These are phyloP conservation scores for Elachura formosa DNA, from an alignment of 2,113 vertebrate genomes.

Conservation along the genomic window DNA sequence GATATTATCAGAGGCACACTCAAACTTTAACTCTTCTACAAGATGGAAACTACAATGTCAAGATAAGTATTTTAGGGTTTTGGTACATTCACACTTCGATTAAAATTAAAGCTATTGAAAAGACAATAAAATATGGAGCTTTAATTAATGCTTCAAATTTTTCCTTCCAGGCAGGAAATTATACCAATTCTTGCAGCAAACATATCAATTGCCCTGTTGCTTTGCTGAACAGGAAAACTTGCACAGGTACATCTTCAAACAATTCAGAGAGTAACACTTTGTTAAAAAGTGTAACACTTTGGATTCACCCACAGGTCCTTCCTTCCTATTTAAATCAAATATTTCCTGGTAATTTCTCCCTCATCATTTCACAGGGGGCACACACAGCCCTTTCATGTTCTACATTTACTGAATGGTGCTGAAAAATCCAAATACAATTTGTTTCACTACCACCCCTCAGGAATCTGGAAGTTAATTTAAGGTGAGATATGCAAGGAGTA, in stretches of 20 bases:
- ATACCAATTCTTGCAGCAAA: background rate
- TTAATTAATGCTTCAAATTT: background rate
- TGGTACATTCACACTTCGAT: background rate
- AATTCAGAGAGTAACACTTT: background rate
- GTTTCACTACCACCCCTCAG: background rate
- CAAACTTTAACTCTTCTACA: background rate
- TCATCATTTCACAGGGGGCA: background rate
- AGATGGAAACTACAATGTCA: background rate
- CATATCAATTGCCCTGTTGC: background rate
- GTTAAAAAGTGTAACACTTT: background rate
- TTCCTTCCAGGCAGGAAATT: background rate
- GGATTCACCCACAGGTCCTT: background rate
- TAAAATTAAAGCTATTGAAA: background rate
- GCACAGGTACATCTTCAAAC: background rate
- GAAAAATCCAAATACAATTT: background rate
- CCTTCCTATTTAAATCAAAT: background rate
- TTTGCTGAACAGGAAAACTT: background rate
- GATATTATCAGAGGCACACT: background rate
- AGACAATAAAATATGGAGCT: background rate
- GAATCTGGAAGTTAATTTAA: background rate
- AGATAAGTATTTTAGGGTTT: background rate
- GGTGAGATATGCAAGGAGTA: background rate
- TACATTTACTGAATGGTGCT: background rate
- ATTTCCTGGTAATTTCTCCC: background rate
- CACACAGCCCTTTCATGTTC: background rate